Percentiles rank a stretch among this genome's conserved stretches.
These are phyloP conservation scores for Drosophila heteroneura DNA, from an alignment of 2,888 invertebrate genomes.

Conservation along the genomic window DNA sequence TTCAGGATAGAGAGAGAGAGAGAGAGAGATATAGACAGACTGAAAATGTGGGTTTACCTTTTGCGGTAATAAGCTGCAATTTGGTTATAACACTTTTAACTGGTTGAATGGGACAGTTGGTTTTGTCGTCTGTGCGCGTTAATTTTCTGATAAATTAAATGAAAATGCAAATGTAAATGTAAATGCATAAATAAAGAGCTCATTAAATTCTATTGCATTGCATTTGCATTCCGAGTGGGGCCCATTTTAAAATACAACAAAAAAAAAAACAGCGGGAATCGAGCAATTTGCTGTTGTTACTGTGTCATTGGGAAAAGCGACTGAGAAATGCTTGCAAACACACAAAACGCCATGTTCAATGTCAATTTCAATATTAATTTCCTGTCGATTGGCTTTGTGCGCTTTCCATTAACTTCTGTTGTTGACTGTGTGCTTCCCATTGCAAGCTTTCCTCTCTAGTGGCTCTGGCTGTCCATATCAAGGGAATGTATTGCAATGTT, in stretches of 20 bases:
- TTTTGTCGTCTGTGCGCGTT: slow-evolving; percentile 49
- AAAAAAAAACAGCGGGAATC: not conserved
- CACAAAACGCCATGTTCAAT: not conserved
- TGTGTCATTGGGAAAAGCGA: not conserved
- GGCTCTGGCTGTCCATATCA: not conserved
- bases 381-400: slow-evolving; percentile 4
- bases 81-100: slow-evolving; percentile 56
- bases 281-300: not conserved
- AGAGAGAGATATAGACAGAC: not conserved
- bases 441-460: not conserved
- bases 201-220: slow-evolving; percentile 52
- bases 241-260: not conserved
- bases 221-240: slow-evolving; percentile 13
- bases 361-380: slow-evolving; percentile 12
- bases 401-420: not conserved
- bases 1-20: slow-evolving; percentile 11
- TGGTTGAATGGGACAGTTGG: slow-evolving; percentile 1
- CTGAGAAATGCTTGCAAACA: not conserved
- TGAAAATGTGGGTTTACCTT: slow-evolving; percentile 23
- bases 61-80: slow-evolving; percentile 71
- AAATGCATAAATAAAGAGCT: slow-evolving; percentile 61
- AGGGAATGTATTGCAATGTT: not conserved
- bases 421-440: not conserved
- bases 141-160: slow-evolving; percentile 67
- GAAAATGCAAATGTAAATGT: slow-evolving; percentile 9